Evolutionary conservation across 2,888 invertebrate species (phyloP), one percentile per base, ranked within the genome.

Genomic region (Aphelenchoides bicaudatus): DNA sequence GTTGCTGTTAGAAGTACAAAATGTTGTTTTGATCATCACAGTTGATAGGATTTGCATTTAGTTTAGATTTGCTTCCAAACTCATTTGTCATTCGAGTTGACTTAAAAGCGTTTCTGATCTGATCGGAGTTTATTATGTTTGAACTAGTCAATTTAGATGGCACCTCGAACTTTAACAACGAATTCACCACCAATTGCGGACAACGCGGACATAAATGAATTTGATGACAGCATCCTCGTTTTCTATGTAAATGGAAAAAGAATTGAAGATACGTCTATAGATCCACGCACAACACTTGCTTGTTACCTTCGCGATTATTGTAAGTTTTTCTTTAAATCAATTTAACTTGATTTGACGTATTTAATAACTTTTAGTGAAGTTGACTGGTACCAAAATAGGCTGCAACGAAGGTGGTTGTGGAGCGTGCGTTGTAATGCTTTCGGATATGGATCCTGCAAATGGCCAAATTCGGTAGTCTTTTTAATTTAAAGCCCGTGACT

Each of bases 321-420:
- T 72, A 51, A 66, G 68, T 62, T 39, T 4, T 13, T 3, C 6
- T 25, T 2, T 6, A 25, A 4, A 6, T 13, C 21, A 16, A 21
- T n/a, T 51, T 51, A 8, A 10, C n/a, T n/a, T 3, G 10, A 23
- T 2, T 6, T 39, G 3, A 6, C 38, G 25, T 43, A 21, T n/a
- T 51, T 51, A 8, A 10, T 27, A 13, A 16, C n/a, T 56, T 67
- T 56, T 37, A 74, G 74, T 74, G 47, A 62, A 62, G 16, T 52
- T 74, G 34, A 74, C 71, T n/a, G 75, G 75, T 3, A 75, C 75
- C 21, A 82, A 82, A 67, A 75, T 79, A 39, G 81, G 81, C 72
- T 82, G 82, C 62, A 74, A 76, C 57, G 81, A 82, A 61, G 82
- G 82, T n/a, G 82, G 82, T 1, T 82, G 82, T 74, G 82, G 82